A percentile compares a stretch with the other conserved stretches of the same genome.
These are phyloP conservation scores for Drosophila greeni DNA, from an alignment of 2,888 invertebrate species.

Conservation along the genomic window DNA sequence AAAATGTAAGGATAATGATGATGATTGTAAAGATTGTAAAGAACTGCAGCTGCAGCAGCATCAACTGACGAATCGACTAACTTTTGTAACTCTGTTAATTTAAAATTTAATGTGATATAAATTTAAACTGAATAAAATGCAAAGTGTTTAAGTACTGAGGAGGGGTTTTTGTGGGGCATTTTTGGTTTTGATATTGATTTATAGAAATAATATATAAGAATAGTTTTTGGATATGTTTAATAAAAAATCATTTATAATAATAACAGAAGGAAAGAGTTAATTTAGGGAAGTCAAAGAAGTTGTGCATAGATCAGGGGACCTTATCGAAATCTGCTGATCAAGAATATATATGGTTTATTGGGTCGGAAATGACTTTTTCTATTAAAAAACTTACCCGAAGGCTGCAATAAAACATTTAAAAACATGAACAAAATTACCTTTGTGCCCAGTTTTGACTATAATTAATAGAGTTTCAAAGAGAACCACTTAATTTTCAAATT, in stretches of 20 bases:
- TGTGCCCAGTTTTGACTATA: not conserved
- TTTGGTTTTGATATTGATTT: too few species aligned
- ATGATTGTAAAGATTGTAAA: slow-evolving; percentile 28
- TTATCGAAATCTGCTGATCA: too few species aligned
- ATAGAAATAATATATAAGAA: too few species aligned
- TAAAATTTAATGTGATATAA: slow-evolving; percentile 75
- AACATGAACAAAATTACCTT: not conserved
- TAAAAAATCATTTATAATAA: too few species aligned
- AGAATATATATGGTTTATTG: too few species aligned
- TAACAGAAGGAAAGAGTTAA: too few species aligned
- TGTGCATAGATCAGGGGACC: too few species aligned
- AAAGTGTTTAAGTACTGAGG: slow-evolving; percentile 25
- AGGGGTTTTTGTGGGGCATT: not conserved
- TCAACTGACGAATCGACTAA: slow-evolving; percentile 57
- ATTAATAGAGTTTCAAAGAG: not conserved
- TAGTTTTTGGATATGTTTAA: too few species aligned
- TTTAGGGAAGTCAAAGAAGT: too few species aligned
- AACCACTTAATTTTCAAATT: not conserved
- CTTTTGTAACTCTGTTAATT: slow-evolving; percentile 69
- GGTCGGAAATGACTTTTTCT: not conserved
- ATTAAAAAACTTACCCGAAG: not conserved
- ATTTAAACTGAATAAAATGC: slow-evolving; percentile 64
- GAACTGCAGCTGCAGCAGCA: slow-evolving; percentile 39
- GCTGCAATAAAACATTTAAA: not conserved
- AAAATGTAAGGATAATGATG: slow-evolving; percentile 9